Conservation (phyloP, 2,888 invertebrate species). For the Diaphora mendica region DNA sequence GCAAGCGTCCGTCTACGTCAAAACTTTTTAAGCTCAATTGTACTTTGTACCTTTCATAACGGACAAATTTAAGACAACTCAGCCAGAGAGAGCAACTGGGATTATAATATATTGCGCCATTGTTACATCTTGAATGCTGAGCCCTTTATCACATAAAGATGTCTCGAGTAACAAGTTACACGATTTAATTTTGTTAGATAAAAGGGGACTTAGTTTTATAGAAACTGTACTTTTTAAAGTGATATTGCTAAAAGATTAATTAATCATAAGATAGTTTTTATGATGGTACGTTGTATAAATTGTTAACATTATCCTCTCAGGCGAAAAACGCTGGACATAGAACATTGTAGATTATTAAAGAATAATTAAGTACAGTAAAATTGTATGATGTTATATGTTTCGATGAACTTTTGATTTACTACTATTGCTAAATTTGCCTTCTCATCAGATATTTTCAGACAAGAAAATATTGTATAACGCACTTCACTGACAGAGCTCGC, state of each 20-base stretch:
- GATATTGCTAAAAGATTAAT: neutral
- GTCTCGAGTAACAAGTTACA: neutral
- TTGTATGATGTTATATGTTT: no score
- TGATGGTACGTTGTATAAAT: no score
- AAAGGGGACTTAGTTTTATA: neutral
- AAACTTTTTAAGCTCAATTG: neutral
- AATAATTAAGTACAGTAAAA: no score
- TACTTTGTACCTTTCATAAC: neutral
- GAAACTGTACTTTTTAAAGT: neutral
- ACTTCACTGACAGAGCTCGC: neutral
- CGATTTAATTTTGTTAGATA: neutral
- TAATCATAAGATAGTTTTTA: no score
- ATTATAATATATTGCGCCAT: neutral
- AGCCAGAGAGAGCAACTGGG: neutral
- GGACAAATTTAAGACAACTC: neutral
- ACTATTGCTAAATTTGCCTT: neutral
- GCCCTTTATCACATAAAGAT: neutral
- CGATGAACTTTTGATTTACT: neutral
- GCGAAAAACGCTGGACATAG: neutral
- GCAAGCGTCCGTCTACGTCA: neutral
- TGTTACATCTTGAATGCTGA: neutral
- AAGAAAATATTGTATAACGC: neutral
- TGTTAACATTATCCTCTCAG: no score
- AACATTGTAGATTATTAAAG: neutral
- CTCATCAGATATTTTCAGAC: neutral